Conservation (phyloP, 2,797 vertebrate genomes). For the Tokudaia muenninki region DNA sequence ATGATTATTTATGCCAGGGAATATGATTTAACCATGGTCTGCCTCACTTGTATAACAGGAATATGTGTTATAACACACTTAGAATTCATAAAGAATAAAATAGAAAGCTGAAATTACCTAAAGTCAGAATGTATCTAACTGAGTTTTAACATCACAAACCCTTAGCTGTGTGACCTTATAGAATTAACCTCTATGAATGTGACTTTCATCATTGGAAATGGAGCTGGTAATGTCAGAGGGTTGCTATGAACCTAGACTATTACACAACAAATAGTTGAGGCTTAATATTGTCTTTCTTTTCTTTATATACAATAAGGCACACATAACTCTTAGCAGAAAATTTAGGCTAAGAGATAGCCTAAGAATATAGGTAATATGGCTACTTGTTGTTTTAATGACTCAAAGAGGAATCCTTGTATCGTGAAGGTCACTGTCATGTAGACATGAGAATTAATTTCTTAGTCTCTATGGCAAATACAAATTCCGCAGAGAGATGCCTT, state of each 20-base stretch:
- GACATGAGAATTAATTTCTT: slow-evolving; percentile 27
- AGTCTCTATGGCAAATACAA: neutral
- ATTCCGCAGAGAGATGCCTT: slow-evolving; percentile 11
- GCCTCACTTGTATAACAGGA: neutral
- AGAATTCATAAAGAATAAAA: neutral
- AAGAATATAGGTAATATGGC: neutral
- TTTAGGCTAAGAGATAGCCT: neutral
- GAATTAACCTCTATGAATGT: neutral
- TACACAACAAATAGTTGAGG: neutral
- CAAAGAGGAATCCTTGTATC: slow-evolving; percentile 67
- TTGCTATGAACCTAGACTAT: neutral
- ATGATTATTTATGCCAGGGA: slow-evolving; percentile 38
- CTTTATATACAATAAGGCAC: neutral
- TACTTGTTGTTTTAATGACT: neutral
- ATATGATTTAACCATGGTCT: neutral
- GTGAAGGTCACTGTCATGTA: neutral
- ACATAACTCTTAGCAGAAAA: neutral
- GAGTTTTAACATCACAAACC: neutral
- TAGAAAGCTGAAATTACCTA: neutral
- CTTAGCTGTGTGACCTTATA: neutral
- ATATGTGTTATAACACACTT: neutral
- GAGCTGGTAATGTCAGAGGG: neutral
- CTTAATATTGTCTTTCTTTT: neutral
- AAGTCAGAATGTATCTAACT: neutral
- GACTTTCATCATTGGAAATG: neutral